Base-by-base conservation (phyloP, 2,797 vertebrate genomes). In the Phoeniculus purpureus region DNA sequence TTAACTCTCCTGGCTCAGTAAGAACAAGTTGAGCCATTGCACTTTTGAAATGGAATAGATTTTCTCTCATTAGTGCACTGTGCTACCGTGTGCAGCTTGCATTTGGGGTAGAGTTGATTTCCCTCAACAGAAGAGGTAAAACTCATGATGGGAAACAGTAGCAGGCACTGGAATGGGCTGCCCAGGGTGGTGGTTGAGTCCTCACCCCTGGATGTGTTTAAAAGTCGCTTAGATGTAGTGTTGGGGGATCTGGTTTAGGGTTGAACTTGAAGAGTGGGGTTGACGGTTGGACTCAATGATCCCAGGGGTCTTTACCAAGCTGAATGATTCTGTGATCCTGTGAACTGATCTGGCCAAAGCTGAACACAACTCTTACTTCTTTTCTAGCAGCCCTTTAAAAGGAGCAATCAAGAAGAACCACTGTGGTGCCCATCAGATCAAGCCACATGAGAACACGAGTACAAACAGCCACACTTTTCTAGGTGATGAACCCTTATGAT, bases 31-130 rank as follows among this genome's bases (percentile, higher is more conserved):
- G 54, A 55, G 47, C 67, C 60, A 71, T 87, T 94, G 89, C 62
- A 73, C 82, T 94, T 85, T 73, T 87, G 83, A 87, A 81, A 25
- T 27, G 34, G 60, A 81, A 29, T 54, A 81, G 50, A 81, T 85
- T 62, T 92, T 72, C 52, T 74, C n/a, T 76, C 74, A 54, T 73
- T 84, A 85, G 4, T 45, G 32, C 22, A 3, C 7, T 21, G 14
- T 43, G 34, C 23, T 73, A 2, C 31, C 18, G 21, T 81, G 81
- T 87, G 54, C 22, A 79, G 8, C 7, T 81, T 62, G 4, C 13
- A 32, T 89, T 80, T 92, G 55, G 29, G 59, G 32, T 40, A 62
- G 34, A 13, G 47, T 34, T 85, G 56, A 51, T 83, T 73, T 43
- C 1, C 9, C 10, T 9, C 27, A 31, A 14, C 1, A 40, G 47